Evolutionary conservation across 2,113 vertebrate genomes (phyloP), one percentile per base, ranked within the genome.

Genomic region (Aphelocoma coerulescens): DNA sequence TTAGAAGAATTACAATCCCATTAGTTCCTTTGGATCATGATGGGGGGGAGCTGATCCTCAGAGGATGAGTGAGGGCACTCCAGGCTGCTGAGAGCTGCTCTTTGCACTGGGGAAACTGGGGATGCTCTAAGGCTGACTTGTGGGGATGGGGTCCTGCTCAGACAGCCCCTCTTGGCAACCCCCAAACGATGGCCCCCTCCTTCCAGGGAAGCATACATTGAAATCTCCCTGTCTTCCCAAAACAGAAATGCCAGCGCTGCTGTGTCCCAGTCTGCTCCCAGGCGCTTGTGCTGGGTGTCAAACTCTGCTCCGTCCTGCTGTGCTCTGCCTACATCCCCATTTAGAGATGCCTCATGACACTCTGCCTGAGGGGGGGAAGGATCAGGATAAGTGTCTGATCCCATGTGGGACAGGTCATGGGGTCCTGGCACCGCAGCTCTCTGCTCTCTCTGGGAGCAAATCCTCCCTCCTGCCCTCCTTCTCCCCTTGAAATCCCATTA

Each of bases 1-100:
- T 97, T 95, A 96, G 75, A 48, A 43, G 85, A 88, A 91, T 94
- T 91, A 85, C 24, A 91, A 55, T 86, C 81, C 84, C 71, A 91
- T 92, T 93, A 93, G 76, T 72, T 89, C 71, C 76, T 96, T 90
- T 72, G 66, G 75, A 76, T 92, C 18, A 1, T 32, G 37, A 22
- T 10, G 32, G 35, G 35, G 33, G 54, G 67, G 75, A 59, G 37
- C 55, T 43, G 91, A 79, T 92, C 69, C 84, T 93, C 1, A 0
- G 83, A 79, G 84, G 69, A 92, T 61, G 76, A 0, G 54, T 0
- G 9, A 61, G 52, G 35, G 48, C 44, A 30, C 44, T 1, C 10
- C 46, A 35, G 72, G 54, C 41, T 86, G 92, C 89, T 14, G 69
- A 43, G 68, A 11, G 0, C 39, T 0, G 10, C 61, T 41, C 24